phyloP scores from a whole-genome alignment of 2,113 vertebrate species.

The Rafetus swinhoei region DNA sequence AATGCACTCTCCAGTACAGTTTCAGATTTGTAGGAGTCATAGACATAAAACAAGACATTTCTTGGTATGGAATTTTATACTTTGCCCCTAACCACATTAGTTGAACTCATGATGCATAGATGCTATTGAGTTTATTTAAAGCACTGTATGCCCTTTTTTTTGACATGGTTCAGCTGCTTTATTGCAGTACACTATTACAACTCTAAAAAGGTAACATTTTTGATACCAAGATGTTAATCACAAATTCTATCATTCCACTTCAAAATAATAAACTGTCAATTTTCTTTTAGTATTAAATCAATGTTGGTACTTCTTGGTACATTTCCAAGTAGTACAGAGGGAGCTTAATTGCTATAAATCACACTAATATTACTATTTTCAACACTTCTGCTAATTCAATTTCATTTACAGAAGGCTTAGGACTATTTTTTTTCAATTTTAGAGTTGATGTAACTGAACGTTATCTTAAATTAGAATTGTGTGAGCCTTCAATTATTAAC shows the following conservation, averaged over 20 bases:
- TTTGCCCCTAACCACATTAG: conserved; percentile 11
- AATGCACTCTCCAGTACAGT: conserved; percentile 38
- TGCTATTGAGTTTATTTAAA: conserved; percentile 21
- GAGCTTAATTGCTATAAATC: conserved; percentile 51
- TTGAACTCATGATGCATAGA: neutral
- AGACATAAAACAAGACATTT: conserved; percentile 27
- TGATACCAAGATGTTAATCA: conserved; percentile 9
- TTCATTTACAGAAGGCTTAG: conserved; percentile 1
- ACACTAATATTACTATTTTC: conserved; percentile 8
- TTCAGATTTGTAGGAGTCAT: conserved; percentile 47
- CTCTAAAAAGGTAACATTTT: neutral
- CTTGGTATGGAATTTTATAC: conserved; percentile 6
- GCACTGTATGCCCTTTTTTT: neutral
- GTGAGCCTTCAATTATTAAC: conserved; percentile 34
- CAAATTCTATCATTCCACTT: neutral
- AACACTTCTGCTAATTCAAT: conserved; percentile 2
- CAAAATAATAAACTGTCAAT: neutral
- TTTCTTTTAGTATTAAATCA: conserved; percentile 7
- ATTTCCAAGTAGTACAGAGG: neutral
- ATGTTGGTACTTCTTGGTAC: conserved; percentile 2
- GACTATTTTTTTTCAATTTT: conserved; percentile 20
- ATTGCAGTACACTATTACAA: neutral
- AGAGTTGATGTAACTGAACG: conserved; percentile 38
- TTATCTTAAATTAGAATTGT: conserved; percentile 27
- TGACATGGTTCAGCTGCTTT: neutral